Evolutionary conservation across 2,888 invertebrate species (phyloP).

Genomic region (Oegoconia quadripuncta): DNA sequence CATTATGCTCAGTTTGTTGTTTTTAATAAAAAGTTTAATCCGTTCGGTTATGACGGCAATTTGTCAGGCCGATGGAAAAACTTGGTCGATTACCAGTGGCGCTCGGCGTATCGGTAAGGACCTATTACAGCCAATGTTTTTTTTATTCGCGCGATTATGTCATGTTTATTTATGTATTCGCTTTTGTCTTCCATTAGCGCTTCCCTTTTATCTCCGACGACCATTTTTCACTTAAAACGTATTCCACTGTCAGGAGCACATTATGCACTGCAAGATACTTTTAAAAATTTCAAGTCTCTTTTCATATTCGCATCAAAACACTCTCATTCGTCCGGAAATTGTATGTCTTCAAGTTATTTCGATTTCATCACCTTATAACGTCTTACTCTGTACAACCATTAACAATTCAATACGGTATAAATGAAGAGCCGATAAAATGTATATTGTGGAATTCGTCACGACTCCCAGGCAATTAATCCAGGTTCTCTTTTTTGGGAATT

Average conservation of each 20-base stretch:
- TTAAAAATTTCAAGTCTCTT: slow-evolving; percentile 39
- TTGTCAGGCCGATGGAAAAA: slow-evolving; percentile 76
- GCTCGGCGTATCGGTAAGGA: slow-evolving; percentile 29
- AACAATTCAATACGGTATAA: slow-evolving; percentile 72
- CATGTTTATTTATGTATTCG: slow-evolving; percentile 70
- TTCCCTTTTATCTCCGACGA: slow-evolving; percentile 50
- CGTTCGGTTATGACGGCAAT: slow-evolving; percentile 77
- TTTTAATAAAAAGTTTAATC: slow-evolving; percentile 80
- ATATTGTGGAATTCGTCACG: slow-evolving; percentile 69
- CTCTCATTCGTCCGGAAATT: slow-evolving; percentile 47
- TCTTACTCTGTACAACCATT: slow-evolving; percentile 61
- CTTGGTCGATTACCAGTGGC: slow-evolving; percentile 71
- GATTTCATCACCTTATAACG: slow-evolving; percentile 66
- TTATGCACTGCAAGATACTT: slow-evolving; percentile 41
- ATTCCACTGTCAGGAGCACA: slow-evolving; percentile 38
- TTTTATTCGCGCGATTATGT: slow-evolving; percentile 65
- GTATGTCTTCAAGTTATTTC: slow-evolving; percentile 54
- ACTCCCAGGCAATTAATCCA: slow-evolving; percentile 64
- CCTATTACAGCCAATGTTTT: slow-evolving; percentile 37
- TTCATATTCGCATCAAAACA: slow-evolving; percentile 39
- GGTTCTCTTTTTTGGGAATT: slow-evolving; percentile 55
- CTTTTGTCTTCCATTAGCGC: slow-evolving; percentile 73
- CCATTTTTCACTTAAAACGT: slow-evolving; percentile 57
- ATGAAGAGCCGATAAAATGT: slow-evolving; percentile 75
- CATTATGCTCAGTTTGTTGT: slow-evolving; percentile 78